Evolutionary conservation across 1,140 invertebrate genomes (phyloP), one percentile per base, ranked within the genome.

Genomic region (Trichonephila inaurata): DNA sequence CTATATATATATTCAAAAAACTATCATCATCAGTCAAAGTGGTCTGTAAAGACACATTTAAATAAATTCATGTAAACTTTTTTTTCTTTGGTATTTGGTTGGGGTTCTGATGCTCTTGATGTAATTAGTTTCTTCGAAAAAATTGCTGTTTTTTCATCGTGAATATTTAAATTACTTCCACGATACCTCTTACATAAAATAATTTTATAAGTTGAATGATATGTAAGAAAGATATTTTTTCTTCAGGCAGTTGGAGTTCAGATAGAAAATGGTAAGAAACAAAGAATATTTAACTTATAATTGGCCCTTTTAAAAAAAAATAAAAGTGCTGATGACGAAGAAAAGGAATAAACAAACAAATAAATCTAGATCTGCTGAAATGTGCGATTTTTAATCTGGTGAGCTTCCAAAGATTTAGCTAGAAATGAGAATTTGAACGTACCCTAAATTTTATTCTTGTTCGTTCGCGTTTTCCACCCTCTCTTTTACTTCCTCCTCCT

Each of bases 331-430:
- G 89, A 91, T 62, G 72, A 62, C 21, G 6, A 51, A 62, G 40
- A 58, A 33, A 16, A 7, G n/a, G 51, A 85, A 85, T 19, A 72
- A 72, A 72, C 28, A 77, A 77, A 77, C 72, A 77, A 77, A 40
- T 33, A 85, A 61, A 28, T 60, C 21, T 28, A n/a, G n/a, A 85
- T 85, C n/a, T 69, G 90, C 90, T 92, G 90, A 92, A 92, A 92
- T 58, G 44, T n/a, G n/a, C 81, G 82, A 85, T 66, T 92, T 92
- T 92, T 92, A 92, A 92, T 85, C 90, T 85, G 82, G 33, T 85
- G 82, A 85, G 82, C 10, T 51, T 92, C 60, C 21, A 40, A 58
- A 85, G 58, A 89, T 81, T 82, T 81, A 72, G 24, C 60, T n/a
- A 7, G 81, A 92, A 85, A 92, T 61, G 90, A 92, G 90, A 44